Percentiles rank a stretch among this genome's conserved stretches.
Evolutionary conservation across 2,113 vertebrate genomes (phyloP).

Genomic region (Plecotus auritus): DNA sequence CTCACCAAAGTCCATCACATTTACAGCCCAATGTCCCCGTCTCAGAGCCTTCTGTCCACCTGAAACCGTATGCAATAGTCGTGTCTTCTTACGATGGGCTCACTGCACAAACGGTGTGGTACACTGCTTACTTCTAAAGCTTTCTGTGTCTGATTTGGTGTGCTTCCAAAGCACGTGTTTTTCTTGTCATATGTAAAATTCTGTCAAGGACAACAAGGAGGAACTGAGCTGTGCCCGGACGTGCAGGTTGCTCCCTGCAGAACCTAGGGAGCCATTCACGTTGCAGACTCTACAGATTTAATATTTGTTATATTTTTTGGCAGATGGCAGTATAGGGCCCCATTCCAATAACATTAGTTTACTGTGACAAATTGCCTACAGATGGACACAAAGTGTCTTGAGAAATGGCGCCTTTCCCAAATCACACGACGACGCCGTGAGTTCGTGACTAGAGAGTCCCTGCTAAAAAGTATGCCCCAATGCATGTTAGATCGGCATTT

Average conservation of each 20-base stretch:
- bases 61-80: neutral
- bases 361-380: neutral
- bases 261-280: neutral
- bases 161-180: neutral
- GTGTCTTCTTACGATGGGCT: neutral
- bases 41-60: neutral
- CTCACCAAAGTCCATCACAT: neutral
- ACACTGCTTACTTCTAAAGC: neutral
- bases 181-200: neutral
- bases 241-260: neutral
- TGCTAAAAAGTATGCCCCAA: neutral
- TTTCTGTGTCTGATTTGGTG: neutral
- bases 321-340: neutral
- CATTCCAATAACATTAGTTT: neutral
- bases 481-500: neutral
- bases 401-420: neutral
- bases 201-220: neutral
- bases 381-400: neutral
- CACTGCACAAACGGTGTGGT: neutral
- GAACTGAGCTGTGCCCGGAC: neutral
- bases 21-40: neutral
- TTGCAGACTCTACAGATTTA: neutral
- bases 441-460: neutral
- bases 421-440: neutral
- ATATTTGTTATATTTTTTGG: neutral